These are phyloP conservation scores for Kradibia gibbosae DNA, from an alignment of 1,140 invertebrate genomes.

Conservation along the genomic window DNA sequence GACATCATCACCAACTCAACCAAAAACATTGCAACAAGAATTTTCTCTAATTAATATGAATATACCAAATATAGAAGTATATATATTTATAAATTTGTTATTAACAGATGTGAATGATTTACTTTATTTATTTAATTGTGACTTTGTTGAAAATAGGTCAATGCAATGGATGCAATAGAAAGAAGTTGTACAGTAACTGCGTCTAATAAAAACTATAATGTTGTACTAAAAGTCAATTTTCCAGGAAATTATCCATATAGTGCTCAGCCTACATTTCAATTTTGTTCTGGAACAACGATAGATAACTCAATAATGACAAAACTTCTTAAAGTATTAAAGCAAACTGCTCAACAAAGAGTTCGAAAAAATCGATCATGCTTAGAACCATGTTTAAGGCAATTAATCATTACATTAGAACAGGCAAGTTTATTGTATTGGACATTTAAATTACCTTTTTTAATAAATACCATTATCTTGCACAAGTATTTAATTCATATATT, in stretches of 20 bases:
- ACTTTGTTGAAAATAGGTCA: slow-evolving; percentile 62
- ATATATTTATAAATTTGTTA: slow-evolving; percentile 51
- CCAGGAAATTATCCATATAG: slow-evolving; percentile 85
- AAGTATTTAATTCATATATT: not conserved
- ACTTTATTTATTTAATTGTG: not conserved
- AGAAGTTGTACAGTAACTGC: slow-evolving; percentile 84
- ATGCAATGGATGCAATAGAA: slow-evolving; percentile 79
- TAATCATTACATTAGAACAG: slow-evolving; percentile 81
- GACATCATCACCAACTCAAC: slow-evolving; percentile 70
- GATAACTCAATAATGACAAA: slow-evolving; percentile 76
- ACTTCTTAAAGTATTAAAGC: slow-evolving; percentile 81
- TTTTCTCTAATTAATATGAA: slow-evolving; percentile 90
- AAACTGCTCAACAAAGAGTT: slow-evolving; percentile 82
- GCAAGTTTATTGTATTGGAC: slow-evolving; percentile 55
- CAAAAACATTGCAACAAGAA: slow-evolving; percentile 84
- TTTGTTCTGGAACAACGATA: slow-evolving; percentile 77
- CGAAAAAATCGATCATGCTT: slow-evolving; percentile 85
- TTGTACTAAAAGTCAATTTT: slow-evolving; percentile 85
- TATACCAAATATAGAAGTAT: slow-evolving; percentile 87
- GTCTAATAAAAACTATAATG: slow-evolving; percentile 80
- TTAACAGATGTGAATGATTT: not conserved
- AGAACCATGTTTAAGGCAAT: slow-evolving; percentile 84
- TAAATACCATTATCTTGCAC: not conserved
- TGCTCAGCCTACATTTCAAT: slow-evolving; percentile 81
- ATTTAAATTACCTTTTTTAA: not conserved